A percentile compares a stretch with the other conserved stretches of the same genome.
Conservation (phyloP, 2,113 vertebrate species). For the Hipposideros armiger region DNA sequence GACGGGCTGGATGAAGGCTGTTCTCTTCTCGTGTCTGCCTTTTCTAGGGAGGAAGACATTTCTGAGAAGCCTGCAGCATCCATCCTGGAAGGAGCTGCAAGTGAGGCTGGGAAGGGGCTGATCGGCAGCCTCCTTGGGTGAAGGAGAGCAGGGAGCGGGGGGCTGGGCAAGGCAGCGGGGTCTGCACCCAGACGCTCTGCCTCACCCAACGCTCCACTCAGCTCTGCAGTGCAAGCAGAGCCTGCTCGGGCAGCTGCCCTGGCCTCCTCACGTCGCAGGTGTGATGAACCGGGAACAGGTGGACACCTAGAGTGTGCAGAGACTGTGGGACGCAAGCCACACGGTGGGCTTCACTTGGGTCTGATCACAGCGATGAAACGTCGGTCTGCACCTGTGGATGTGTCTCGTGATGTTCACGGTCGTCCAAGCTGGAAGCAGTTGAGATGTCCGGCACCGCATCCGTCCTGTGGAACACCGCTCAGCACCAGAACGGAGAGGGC, state of each 20-base stretch:
- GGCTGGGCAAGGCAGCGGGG: rapidly evolving
- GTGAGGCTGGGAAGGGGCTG: not conserved
- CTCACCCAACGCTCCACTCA: rapidly evolving
- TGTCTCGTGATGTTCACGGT: rapidly evolving
- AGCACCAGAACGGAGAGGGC: rapidly evolving
- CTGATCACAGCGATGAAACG: rapidly evolving
- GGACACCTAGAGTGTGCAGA: not conserved
- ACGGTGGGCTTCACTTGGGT: rapidly evolving
- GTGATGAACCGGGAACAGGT: rapidly evolving
- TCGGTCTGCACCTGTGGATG: not conserved
- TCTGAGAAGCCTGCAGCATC: not conserved
- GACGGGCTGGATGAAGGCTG: not conserved
- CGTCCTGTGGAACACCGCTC: rapidly evolving
- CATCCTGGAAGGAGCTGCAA: not conserved
- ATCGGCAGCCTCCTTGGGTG: no score
- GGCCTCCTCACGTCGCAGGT: not conserved
- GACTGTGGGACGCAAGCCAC: not conserved
- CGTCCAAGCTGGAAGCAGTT: rapidly evolving
- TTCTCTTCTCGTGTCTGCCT: not conserved
- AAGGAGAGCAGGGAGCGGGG: no score
- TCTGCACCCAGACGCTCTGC: not conserved
- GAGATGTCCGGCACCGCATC: rapidly evolving
- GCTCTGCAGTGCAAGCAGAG: no score
- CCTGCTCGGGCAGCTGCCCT: not conserved
- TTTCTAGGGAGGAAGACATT: not conserved